These are phyloP conservation scores for Cybosia mesomella DNA, from an alignment of 2,888 invertebrate genomes.

Conservation along the genomic window DNA sequence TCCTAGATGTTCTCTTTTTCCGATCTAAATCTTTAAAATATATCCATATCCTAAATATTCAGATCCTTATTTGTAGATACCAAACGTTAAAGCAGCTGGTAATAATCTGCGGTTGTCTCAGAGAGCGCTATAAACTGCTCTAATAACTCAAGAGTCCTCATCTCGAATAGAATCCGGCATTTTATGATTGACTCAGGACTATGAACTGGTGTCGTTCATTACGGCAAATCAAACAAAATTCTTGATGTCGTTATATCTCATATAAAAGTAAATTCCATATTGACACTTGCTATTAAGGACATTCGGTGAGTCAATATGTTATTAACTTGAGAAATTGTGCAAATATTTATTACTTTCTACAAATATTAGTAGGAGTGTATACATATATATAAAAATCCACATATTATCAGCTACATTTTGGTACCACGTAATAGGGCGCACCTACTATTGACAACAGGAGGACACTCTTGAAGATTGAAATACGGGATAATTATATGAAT, in stretches of 20 bases:
- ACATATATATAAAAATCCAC: no score
- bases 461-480: not conserved
- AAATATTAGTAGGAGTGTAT: not conserved
- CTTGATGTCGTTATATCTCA: not conserved
- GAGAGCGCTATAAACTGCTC: slow-evolving; percentile 31
- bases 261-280: not conserved
- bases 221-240: slow-evolving; percentile 1
- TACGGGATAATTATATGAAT: not conserved
- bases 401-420: no score
- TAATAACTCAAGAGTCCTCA: slow-evolving; percentile 24
- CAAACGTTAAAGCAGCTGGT: slow-evolving; percentile 26
- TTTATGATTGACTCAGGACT: slow-evolving; percentile 26
- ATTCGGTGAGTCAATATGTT: not conserved
- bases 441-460: not conserved
- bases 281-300: not conserved
- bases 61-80: not conserved
- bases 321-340: not conserved
- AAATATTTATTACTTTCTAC: not conserved
- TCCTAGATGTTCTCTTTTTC: no score
- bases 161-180: slow-evolving; percentile 26
- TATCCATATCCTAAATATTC: not conserved
- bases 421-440: not conserved
- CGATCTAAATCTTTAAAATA: no score
- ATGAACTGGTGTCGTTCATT: slow-evolving; percentile 8
- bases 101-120: slow-evolving; percentile 34